Conservation (phyloP, 2,888 invertebrate genomes). For the Choristoneura rosaceana region DNA sequence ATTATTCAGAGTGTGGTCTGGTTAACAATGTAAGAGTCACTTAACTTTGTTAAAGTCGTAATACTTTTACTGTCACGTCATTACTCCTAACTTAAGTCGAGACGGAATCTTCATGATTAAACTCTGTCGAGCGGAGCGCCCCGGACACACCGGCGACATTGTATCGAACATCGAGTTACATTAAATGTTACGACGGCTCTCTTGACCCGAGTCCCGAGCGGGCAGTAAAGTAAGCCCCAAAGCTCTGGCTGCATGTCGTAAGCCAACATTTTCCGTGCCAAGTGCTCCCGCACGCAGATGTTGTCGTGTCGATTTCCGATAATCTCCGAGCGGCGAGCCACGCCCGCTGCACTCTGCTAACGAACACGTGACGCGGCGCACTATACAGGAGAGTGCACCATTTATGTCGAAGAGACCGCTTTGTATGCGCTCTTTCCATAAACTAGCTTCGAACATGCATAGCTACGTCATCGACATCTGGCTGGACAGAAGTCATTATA, state of each 20-base stretch:
- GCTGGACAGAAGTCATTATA: not conserved
- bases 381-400: conserved; percentile 1
- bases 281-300: conserved; percentile 6
- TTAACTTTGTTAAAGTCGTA: conserved; percentile 17
- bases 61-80: conserved; percentile 14
- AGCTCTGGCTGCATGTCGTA: conserved; percentile 8
- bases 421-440: not conserved
- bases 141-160: not conserved
- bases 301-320: conserved; percentile 16
- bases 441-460: no score
- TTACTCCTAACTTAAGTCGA: conserved; percentile 11
- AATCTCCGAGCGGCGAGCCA: conserved; percentile 11
- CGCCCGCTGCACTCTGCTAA: conserved; percentile 34
- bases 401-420: not conserved
- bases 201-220: not conserved
- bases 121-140: not conserved
- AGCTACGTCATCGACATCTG: no score
- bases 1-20: conserved; percentile 17
- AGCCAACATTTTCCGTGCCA: conserved; percentile 8
- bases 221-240: not conserved
- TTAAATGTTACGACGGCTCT: conserved; percentile 9
- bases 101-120: conserved; percentile 2
- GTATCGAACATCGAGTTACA: not conserved
- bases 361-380: conserved; percentile 27
- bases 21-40: conserved; percentile 11